Base-by-base conservation (phyloP, 30 jellyfish, hydroid and myxozoan species). In the Cassiopea andromeda region DNA sequence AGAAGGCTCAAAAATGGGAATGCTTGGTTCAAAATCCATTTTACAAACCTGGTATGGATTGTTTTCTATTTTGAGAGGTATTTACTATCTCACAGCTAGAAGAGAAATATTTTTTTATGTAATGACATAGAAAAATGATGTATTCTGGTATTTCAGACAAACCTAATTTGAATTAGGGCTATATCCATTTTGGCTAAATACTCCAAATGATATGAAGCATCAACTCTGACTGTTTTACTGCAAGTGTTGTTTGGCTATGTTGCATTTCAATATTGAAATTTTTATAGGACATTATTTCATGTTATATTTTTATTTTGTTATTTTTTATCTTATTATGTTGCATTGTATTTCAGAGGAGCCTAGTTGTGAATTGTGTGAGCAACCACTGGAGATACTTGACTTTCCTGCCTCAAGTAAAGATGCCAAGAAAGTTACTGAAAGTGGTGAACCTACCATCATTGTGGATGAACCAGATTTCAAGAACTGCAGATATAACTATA, bases 331-430 rank as follows among this genome's bases (percentile, higher is more conserved):
- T 54, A 54, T 54, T 54, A 10, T 54, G 64, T 54, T 10, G 64
- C 7, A 3, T 3, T 54, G 64, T 54, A 6, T 54, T 10, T 3
- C 60, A 87, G 94, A 78, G 15, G 85, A 48, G 46, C 94, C 94
- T 57, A 87, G 78, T 59, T 87, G 94, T 87, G 94, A 87, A 49
- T 77, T 66, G 7, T 87, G 94, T 78, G 94, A 87, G 60, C 43
- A 75, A 8, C 87, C 89, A 4, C 38, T 77, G 80, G 94, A 87
- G 18, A 66, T 87, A 1, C 46, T 47, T 46, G 60, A 81, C 44
- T 46, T 66, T 45, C 46, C 84, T 78, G 90, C 94, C 44, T 48
- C 94, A 3, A 87, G 75, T 50, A 87, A 87, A 69, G 87, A 78
- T 73, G 89, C 89, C 9, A 67, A 68, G 68, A 87, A 77, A 69